Conservation (phyloP, 2,888 invertebrate species). For the Scelioninae gen. 1 region DNA sequence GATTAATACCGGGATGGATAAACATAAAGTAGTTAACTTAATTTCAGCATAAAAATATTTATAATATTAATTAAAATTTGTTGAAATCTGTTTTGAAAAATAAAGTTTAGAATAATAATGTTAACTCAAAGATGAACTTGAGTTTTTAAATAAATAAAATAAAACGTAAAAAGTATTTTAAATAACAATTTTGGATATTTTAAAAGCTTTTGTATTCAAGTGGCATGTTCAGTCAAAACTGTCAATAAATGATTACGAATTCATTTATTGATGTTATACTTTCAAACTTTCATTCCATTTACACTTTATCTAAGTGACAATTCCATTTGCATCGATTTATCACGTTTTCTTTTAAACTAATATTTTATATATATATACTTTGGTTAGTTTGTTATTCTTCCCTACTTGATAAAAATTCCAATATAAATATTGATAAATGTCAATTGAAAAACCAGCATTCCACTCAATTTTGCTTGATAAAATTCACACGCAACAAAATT, state of each 20-base stretch:
- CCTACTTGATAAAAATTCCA: background rate
- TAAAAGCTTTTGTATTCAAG: background rate
- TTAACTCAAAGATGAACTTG: background rate
- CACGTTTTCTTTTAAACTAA: slow-evolving; percentile 10
- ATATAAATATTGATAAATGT: slow-evolving; percentile 14
- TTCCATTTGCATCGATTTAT: slow-evolving; percentile 23
- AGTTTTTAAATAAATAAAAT: background rate
- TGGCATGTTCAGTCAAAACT: slow-evolving; percentile 3
- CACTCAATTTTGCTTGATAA: background rate
- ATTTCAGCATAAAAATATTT: no score
- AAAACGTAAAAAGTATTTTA: background rate
- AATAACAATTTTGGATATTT: slow-evolving; percentile 13
- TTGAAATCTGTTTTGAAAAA: no score
- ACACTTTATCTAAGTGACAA: slow-evolving; percentile 34
- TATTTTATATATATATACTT: slow-evolving; percentile 4
- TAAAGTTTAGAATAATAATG: background rate
- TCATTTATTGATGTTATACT: slow-evolving; percentile 26
- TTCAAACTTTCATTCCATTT: slow-evolving; percentile 34
- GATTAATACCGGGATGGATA: no score
- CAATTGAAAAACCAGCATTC: slow-evolving; percentile 8
- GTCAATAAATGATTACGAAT: slow-evolving; percentile 43
- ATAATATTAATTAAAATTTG: no score
- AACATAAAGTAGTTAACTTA: no score
- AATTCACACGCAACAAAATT: slow-evolving; percentile 1
- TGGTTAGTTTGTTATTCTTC: slow-evolving; percentile 20